Evolutionary conservation across 2,113 vertebrate species (phyloP).

Genomic region (Chaenocephalus aceratus): DNA sequence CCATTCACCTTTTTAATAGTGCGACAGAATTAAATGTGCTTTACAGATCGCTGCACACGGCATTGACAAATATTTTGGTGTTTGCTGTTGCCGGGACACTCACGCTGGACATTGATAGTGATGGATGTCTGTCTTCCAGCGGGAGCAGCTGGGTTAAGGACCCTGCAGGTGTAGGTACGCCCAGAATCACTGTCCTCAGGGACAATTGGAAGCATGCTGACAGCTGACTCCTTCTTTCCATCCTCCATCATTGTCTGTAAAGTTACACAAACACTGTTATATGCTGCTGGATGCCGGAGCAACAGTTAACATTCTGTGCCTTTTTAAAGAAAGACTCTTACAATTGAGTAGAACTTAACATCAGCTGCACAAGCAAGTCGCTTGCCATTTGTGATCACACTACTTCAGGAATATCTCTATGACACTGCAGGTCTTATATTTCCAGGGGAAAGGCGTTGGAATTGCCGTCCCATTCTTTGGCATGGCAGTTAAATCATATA

Average conservation of each 20-base stretch:
- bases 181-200: conserved; percentile 89
- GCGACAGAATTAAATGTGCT: not conserved
- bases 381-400: conserved; percentile 35
- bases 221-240: conserved; percentile 83
- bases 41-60: not conserved
- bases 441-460: conserved; percentile 61
- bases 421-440: conserved; percentile 58
- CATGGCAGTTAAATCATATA: conserved; percentile 75
- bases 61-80: not conserved
- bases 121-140: conserved; percentile 89
- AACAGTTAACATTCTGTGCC: not conserved
- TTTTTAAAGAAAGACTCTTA: conserved; percentile 11
- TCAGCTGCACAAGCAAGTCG: conserved; percentile 29
- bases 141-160: conserved; percentile 88
- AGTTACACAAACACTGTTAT: conserved; percentile 28
- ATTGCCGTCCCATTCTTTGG: conserved; percentile 65
- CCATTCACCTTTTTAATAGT: not conserved
- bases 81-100: conserved; percentile 62
- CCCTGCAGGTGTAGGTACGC: conserved; percentile 89
- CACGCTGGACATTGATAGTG: conserved; percentile 91
- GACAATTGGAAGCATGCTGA: conserved; percentile 88
- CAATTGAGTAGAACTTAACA: conserved; percentile 5
- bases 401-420: conserved; percentile 45
- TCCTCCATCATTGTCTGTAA: conserved; percentile 85
- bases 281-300: not conserved